These are phyloP conservation scores for Melanerpes formicivorus DNA, from an alignment of 2,113 vertebrate species.

Conservation along the genomic window DNA sequence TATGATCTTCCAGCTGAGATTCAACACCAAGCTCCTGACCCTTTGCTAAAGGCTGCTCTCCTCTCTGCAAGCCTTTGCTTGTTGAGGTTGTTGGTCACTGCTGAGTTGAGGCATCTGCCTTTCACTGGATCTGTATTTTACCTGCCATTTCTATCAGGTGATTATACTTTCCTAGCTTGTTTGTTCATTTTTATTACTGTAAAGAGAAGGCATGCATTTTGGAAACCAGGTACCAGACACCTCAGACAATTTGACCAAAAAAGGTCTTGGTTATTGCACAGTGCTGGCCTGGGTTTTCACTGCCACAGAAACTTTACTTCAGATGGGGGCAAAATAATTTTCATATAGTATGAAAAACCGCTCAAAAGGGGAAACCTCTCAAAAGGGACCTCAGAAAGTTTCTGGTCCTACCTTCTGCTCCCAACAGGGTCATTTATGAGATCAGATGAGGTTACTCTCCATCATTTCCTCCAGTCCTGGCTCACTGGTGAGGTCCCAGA, in stretches of 20 bases:
- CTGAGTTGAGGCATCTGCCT: neutral
- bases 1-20: neutral
- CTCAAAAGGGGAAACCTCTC: neutral
- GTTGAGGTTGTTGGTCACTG: neutral
- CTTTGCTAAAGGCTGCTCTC: neutral
- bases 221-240: neutral
- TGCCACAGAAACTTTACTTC: neutral
- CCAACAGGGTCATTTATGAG: neutral
- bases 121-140: neutral
- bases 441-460: neutral
- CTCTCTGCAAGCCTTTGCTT: neutral
- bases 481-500: too few relatives aligned
- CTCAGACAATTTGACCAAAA: neutral
- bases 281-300: neutral
- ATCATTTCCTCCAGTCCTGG: too few relatives aligned
- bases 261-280: neutral
- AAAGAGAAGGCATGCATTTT: neutral
- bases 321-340: neutral
- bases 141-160: neutral
- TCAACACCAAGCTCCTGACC: neutral
- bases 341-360: neutral
- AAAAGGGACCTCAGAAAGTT: neutral
- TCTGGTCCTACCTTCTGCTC: neutral
- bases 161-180: neutral
- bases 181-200: neutral